Evolutionary conservation across 1,140 invertebrate species (phyloP).

Genomic region (Drosophila oshimai): DNA sequence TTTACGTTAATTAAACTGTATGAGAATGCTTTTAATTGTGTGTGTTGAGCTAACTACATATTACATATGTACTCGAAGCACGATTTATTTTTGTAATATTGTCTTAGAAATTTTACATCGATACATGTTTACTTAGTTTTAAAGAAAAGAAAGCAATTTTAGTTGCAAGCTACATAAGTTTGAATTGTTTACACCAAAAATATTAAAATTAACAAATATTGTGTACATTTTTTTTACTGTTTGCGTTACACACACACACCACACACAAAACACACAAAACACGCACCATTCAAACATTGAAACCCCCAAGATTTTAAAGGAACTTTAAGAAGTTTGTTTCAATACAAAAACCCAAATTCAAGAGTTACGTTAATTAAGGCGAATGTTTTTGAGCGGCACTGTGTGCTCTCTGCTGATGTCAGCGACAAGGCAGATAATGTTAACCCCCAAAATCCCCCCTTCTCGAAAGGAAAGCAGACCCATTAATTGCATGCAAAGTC

Average conservation of each 20-base stretch:
- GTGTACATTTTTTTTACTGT: constrained; percentile 61
- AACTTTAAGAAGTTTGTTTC: not conserved
- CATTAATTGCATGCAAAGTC: constrained; percentile 39
- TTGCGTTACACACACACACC: constrained; percentile 40
- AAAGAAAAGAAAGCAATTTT: constrained; percentile 54
- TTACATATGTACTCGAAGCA: constrained; percentile 51
- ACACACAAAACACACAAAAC: constrained; percentile 9
- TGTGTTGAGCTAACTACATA: constrained; percentile 45
- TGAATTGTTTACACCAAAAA: constrained; percentile 80
- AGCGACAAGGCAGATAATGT: constrained; percentile 57
- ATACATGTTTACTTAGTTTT: constrained; percentile 79
- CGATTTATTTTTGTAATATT: constrained; percentile 61
- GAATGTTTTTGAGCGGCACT: constrained; percentile 60
- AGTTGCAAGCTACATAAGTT: constrained; percentile 71
- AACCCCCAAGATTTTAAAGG: constrained; percentile 13
- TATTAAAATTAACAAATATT: constrained; percentile 76
- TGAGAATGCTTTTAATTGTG: constrained; percentile 59
- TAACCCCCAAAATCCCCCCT: constrained; percentile 19
- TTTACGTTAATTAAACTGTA: constrained; percentile 45
- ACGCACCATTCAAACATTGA: constrained; percentile 11
- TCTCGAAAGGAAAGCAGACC: constrained; percentile 15
- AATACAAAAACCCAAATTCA: not conserved
- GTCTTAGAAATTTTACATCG: constrained; percentile 57
- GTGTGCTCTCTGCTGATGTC: constrained; percentile 59
- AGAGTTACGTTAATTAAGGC: constrained; percentile 7